Conservation (phyloP, 2,797 vertebrate genomes). For the Enteromius anoplus region DNA sequence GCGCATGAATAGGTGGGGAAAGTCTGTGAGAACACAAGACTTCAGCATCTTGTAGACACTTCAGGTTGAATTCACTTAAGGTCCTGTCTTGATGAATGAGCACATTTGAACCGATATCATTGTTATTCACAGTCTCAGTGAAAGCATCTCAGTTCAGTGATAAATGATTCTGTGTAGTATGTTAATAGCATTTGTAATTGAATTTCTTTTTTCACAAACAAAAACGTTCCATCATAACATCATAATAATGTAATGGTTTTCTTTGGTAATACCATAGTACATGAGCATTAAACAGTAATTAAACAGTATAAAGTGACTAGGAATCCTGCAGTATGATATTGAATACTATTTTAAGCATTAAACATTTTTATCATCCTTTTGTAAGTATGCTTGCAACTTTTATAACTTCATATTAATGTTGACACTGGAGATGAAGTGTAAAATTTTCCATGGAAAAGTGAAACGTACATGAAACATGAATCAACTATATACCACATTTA, state of each 20-base stretch:
- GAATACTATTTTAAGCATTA: not conserved
- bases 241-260: not conserved
- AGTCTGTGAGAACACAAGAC: conserved; percentile 22
- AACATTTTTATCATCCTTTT: not conserved
- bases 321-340: not conserved
- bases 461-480: too few relatives aligned
- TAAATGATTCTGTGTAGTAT: conserved; percentile 12
- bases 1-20: conserved; percentile 17
- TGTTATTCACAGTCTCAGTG: not conserved
- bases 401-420: not conserved
- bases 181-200: conserved; percentile 16
- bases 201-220: conserved; percentile 3
- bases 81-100: conserved; percentile 32
- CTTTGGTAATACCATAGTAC: not conserved
- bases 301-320: not conserved
- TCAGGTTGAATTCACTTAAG: conserved; percentile 31
- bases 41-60: conserved; percentile 5
- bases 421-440: not conserved
- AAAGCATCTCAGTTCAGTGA: conserved; percentile 21
- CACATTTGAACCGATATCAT: not conserved
- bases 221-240: not conserved
- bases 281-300: not conserved
- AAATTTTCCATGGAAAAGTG: not conserved
- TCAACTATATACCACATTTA: not conserved
- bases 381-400: not conserved